A percentile compares a stretch with the other conserved stretches of the same genome.
These are phyloP conservation scores for Acanthopleura granulata DNA, from an alignment of 2,888 invertebrate genomes.

Conservation along the genomic window DNA sequence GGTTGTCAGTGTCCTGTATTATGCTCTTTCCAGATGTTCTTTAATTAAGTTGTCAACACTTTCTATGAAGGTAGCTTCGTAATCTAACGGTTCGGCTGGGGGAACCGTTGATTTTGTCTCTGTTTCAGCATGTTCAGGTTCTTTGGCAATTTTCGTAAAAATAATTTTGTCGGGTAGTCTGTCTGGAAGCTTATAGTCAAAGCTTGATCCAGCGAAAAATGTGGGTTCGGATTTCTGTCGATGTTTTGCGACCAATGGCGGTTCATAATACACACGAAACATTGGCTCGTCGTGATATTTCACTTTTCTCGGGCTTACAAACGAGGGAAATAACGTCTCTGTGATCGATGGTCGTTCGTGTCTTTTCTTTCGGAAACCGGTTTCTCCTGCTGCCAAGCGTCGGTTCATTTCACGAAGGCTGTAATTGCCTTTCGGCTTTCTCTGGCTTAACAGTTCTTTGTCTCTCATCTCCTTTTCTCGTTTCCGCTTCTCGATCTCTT, in stretches of 20 bases:
- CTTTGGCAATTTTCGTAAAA: slow-evolving; percentile 15
- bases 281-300: slow-evolving; percentile 36
- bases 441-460: slow-evolving; percentile 15
- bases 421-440: slow-evolving; percentile 29
- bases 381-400: slow-evolving; percentile 26
- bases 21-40: slow-evolving; percentile 1
- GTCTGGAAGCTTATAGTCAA: slow-evolving; percentile 35
- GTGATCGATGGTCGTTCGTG: not conserved
- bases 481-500: slow-evolving; percentile 21
- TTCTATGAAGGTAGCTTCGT: slow-evolving; percentile 9
- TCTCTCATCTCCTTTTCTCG: slow-evolving; percentile 34
- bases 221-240: slow-evolving; percentile 37
- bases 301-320: slow-evolving; percentile 57
- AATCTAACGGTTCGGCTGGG: slow-evolving; percentile 10
- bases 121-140: not conserved
- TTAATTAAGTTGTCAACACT: slow-evolving; percentile 16
- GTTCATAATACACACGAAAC: slow-evolving; percentile 50
- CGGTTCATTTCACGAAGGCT: slow-evolving; percentile 23
- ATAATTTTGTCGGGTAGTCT: slow-evolving; percentile 35
- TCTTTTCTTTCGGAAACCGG: slow-evolving; percentile 16
- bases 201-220: slow-evolving; percentile 36
- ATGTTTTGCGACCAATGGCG: slow-evolving; percentile 53
- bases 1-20: not conserved
- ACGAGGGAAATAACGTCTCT: slow-evolving; percentile 42
- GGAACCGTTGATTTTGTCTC: not conserved